Percentiles rank a stretch among this genome's conserved stretches.
phyloP scores from a whole-genome alignment of 2,888 invertebrate species.

The Noctua janthina region DNA sequence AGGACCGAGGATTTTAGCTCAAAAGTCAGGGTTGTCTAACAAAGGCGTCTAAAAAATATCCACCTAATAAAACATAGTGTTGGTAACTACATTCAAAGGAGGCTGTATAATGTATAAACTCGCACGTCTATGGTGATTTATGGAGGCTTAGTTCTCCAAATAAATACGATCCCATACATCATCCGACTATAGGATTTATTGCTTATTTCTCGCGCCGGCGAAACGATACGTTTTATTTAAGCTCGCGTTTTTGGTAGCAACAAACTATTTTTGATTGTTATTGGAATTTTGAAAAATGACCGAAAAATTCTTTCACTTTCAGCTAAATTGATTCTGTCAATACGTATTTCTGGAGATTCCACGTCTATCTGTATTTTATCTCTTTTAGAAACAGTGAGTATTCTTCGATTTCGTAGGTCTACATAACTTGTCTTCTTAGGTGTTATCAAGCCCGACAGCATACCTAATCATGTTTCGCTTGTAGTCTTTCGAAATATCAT shows the following conservation, averaged over 20 bases:
- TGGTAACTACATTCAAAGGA: constrained; percentile 39
- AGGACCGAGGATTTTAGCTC: background rate
- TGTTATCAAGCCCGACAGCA: background rate
- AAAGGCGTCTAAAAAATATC: background rate
- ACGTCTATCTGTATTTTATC: background rate
- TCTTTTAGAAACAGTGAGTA: background rate
- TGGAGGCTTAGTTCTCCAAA: constrained; percentile 60
- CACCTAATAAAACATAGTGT: constrained; percentile 12
- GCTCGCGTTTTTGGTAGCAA: constrained; percentile 20
- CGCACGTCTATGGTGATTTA: constrained; percentile 66
- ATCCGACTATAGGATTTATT: constrained; percentile 64
- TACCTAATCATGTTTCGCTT: background rate
- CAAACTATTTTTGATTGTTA: constrained; percentile 39
- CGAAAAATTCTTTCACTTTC: background rate
- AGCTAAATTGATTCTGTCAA: constrained; percentile 1
- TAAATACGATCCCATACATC: constrained; percentile 68
- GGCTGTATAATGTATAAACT: constrained; percentile 43
- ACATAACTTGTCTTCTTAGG: background rate
- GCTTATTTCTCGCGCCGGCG: constrained; percentile 55
- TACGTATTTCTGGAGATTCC: background rate
- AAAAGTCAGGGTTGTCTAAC: too few relatives aligned
- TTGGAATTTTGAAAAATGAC: constrained; percentile 14
- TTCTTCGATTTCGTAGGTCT: background rate
- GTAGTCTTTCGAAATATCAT: background rate
- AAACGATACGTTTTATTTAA: constrained; percentile 49